Evolutionary conservation across 2,797 vertebrate species (phyloP), one percentile per base, ranked within the genome.

Genomic region (Spinus pinus): DNA sequence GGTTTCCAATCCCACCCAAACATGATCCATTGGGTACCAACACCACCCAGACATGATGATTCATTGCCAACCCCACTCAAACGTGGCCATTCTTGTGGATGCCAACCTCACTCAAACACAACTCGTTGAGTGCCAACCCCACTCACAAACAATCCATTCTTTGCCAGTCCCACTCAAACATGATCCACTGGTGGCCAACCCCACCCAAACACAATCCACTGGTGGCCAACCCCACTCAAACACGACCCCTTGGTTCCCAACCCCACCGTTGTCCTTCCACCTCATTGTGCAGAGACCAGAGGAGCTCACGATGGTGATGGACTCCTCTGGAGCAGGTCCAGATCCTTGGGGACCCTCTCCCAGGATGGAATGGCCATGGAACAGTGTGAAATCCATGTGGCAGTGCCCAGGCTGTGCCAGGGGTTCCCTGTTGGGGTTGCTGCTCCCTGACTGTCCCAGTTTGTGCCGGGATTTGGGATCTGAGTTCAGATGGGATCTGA

Each of bases 311-410:
- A 23, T 14, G 27, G 4, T 8, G 6, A 0, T 2, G 15, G 1
- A 9, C 31, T 50, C 79, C 71, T 70, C 50, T 30, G 28, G 35
- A 41, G 49, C 3, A 1, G 10, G 2, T 30, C 25, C n/a, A 7
- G 39, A 7, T 49, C 16, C 14, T 8, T 37, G 72, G 57, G 58
- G 22, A 27, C 5, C 3, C 17, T 50, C 16, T 64, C 2, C 75
- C 10, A 4, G 53, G 41, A 22, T 33, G 57, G 39, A 41, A 41
- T 41, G 39, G 39, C 39, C 39, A 7, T 41, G 39, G 62, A 23
- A 23, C 69, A 25, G 49, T 0, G 0, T 41, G 12, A 30, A 20
- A 33, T 69, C 10, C 0, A 0, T 1, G n/a, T 17, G 19, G 85
- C 14, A 16, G 14, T 17, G 46, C 79, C 70, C 24, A 1, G 56